Conservation (phyloP, 2,888 invertebrate genomes). For the Protonemura montana region DNA sequence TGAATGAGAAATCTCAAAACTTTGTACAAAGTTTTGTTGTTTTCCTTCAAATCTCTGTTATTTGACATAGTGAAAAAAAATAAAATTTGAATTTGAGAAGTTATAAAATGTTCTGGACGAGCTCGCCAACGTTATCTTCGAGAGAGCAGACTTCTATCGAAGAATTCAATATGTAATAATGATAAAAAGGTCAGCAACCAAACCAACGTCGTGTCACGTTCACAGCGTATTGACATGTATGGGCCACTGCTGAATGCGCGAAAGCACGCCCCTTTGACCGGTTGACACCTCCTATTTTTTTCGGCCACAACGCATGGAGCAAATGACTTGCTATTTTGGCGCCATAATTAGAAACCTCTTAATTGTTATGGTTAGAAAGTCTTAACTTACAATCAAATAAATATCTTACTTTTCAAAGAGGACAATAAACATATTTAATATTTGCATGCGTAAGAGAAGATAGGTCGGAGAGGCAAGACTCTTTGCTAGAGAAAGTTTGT, state of each 20-base stretch:
- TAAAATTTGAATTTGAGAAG: not conserved
- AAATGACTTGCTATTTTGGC: not conserved
- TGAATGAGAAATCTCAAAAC: slow-evolving; percentile 59
- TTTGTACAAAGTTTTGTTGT: slow-evolving; percentile 37
- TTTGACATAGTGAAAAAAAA: not conserved
- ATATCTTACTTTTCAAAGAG: not conserved
- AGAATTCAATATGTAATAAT: not conserved
- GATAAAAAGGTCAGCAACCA: not conserved
- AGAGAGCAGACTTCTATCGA: not conserved
- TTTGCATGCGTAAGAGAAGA: not conserved
- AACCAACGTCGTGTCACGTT: not conserved
- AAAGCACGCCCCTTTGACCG: not conserved
- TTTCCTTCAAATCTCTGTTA: not conserved
- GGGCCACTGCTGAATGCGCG: too few species aligned
- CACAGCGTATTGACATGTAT: not conserved
- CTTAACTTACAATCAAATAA: not conserved
- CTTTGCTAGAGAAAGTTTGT: not conserved
- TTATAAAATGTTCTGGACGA: slow-evolving; percentile 23
- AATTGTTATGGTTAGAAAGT: not conserved
- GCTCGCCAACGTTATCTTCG: not conserved
- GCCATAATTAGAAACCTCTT: not conserved
- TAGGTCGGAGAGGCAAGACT: not conserved
- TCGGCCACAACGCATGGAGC: not conserved
- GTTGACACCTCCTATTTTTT: not conserved
- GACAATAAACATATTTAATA: not conserved